A percentile compares a stretch with the other conserved stretches of the same genome.
These are phyloP conservation scores for Cheilosia grossa DNA, from an alignment of 2,888 invertebrate genomes.

Conservation along the genomic window DNA sequence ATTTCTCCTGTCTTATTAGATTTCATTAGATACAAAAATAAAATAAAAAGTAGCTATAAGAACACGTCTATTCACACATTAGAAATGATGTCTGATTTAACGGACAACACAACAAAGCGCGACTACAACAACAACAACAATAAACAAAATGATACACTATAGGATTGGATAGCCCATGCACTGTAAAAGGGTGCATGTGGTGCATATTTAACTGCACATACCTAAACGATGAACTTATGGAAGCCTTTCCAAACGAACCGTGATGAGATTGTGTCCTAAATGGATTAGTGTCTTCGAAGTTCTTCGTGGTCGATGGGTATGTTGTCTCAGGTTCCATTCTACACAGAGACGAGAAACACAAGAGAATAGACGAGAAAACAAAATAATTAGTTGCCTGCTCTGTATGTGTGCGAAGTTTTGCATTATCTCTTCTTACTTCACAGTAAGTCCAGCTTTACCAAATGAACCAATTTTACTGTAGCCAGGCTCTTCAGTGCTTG, in stretches of 20 bases:
- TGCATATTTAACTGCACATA: conserved; percentile 73
- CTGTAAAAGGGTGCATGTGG: conserved; percentile 13
- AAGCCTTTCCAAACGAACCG: conserved; percentile 83
- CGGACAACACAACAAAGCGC: conserved; percentile 67
- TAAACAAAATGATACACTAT: conserved; percentile 55
- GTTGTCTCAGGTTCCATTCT: conserved; percentile 81
- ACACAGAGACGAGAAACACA: conserved; percentile 6
- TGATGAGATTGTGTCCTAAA: conserved; percentile 82
- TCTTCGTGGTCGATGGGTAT: conserved; percentile 81
- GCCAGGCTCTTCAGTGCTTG: conserved; percentile 82
- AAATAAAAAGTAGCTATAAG: conserved; percentile 30
- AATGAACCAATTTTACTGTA: conserved; percentile 83
- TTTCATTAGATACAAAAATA: conserved; percentile 36
- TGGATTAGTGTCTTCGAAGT: conserved; percentile 83
- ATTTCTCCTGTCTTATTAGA: conserved; percentile 50
- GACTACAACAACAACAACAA: conserved; percentile 50
- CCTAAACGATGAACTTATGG: conserved; percentile 83
- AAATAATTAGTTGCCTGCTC: conserved; percentile 29
- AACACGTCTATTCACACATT: conserved; percentile 64
- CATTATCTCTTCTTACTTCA: conserved; percentile 78
- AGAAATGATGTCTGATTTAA: conserved; percentile 59
- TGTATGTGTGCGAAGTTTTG: conserved; percentile 32
- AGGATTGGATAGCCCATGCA: conserved; percentile 38
- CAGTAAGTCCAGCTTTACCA: conserved; percentile 84
- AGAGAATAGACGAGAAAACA: conserved; percentile 38